Conservation (phyloP, 2,797 vertebrate species). For the Eupleurogrammus muticus region DNA sequence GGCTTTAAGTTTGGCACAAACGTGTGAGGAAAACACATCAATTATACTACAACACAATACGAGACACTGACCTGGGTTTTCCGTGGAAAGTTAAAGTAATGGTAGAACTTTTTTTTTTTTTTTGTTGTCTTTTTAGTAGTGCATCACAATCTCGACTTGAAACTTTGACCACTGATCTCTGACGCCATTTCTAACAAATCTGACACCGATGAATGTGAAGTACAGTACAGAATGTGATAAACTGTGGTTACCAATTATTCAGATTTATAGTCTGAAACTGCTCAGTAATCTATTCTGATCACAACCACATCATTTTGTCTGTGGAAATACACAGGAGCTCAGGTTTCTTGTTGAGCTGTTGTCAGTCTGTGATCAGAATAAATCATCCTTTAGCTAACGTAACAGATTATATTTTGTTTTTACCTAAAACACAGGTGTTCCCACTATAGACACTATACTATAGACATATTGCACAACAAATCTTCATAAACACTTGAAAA, state of each 20-base stretch:
- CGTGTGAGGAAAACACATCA: slow-evolving; percentile 32
- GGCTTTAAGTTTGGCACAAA: slow-evolving; percentile 61
- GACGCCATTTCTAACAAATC: not conserved
- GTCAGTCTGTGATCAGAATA: slow-evolving; percentile 24
- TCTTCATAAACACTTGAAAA: slow-evolving; percentile 47
- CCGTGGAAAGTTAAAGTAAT: not conserved
- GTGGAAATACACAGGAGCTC: not conserved
- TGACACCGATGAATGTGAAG: not conserved
- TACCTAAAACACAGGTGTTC: slow-evolving; percentile 41
- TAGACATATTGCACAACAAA: slow-evolving; percentile 62
- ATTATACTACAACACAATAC: slow-evolving; percentile 11
- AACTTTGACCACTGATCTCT: not conserved
- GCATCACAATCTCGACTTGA: slow-evolving; percentile 8
- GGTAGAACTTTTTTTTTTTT: too few relatives aligned
- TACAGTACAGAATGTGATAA: not conserved
- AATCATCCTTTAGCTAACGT: slow-evolving; percentile 14
- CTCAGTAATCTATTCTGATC: slow-evolving; percentile 21
- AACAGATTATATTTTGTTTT: slow-evolving; percentile 28
- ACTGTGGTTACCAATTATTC: not conserved
- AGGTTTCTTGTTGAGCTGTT: slow-evolving; percentile 5
- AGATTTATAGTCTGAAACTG: not conserved
- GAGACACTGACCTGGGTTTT: slow-evolving; percentile 16
- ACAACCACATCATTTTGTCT: not conserved
- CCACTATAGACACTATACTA: slow-evolving; percentile 43
- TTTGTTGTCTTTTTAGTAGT: slow-evolving; percentile 13